Evolutionary conservation across 2,113 vertebrate species (phyloP).

Genomic region (Dermatemys mawii): DNA sequence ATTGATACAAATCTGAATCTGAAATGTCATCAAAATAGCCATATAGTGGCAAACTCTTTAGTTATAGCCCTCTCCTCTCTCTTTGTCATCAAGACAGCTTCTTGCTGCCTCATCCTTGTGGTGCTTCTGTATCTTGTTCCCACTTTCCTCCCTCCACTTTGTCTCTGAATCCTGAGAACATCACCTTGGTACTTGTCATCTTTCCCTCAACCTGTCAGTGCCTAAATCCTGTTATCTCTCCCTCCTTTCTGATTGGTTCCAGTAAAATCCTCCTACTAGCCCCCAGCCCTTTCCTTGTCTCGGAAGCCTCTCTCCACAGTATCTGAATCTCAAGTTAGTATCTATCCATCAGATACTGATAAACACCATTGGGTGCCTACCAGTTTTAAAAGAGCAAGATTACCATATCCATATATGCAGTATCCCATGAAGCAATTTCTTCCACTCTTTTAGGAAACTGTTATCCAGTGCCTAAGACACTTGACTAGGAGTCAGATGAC

Average conservation of each 20-base stretch:
- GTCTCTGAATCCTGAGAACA: neutral
- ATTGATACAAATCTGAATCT: neutral
- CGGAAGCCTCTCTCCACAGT: neutral
- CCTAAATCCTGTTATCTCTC: neutral
- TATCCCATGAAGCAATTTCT: neutral
- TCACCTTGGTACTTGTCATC: neutral
- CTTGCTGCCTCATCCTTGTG: neutral
- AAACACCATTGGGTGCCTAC: neutral
- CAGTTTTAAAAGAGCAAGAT: neutral
- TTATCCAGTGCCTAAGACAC: neutral
- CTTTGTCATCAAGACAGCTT: neutral
- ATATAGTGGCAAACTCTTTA: neutral
- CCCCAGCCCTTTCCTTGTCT: neutral
- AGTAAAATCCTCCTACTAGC: neutral
- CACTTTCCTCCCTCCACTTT: neutral
- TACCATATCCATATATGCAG: neutral
- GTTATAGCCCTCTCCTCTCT: neutral
- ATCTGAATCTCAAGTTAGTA: neutral
- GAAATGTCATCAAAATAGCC: neutral
- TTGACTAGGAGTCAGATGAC: neutral
- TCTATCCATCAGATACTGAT: neutral
- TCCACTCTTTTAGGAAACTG: neutral
- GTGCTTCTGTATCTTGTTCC: neutral
- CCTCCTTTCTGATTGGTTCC: neutral
- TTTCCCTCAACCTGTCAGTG: neutral